Conservation (phyloP, 2,888 invertebrate genomes). For the Cryptocephalus primarius region DNA sequence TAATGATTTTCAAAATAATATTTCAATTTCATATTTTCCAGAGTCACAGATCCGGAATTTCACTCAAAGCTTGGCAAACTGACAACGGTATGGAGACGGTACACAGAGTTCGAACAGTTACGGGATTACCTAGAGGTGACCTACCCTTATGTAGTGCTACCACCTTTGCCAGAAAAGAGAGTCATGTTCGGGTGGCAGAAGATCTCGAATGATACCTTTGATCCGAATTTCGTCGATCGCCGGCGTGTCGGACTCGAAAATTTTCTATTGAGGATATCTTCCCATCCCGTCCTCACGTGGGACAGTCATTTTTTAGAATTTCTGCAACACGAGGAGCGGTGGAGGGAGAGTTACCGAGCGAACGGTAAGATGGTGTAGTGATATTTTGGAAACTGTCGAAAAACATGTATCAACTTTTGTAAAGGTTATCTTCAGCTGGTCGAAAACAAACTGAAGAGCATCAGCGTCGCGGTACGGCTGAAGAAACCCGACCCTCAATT, state of each 20-base stretch:
- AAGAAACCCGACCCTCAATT: slow-evolving; percentile 64
- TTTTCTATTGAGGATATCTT: slow-evolving; percentile 63
- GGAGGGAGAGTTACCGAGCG: slow-evolving; percentile 67
- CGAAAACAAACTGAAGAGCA: slow-evolving; percentile 66
- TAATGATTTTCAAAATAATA: too few species aligned
- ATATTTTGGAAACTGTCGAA: too few species aligned
- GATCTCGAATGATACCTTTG: slow-evolving; percentile 64
- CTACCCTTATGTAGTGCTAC: slow-evolving; percentile 70
- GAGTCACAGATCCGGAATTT: slow-evolving; percentile 51
- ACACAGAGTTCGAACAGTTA: slow-evolving; percentile 76
- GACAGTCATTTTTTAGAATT: slow-evolving; percentile 70
- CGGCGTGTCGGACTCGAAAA: slow-evolving; percentile 72
- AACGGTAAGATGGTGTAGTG: slow-evolving; percentile 43
- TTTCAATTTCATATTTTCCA: slow-evolving; percentile 25
- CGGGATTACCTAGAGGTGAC: slow-evolving; percentile 64
- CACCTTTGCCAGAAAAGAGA: slow-evolving; percentile 72
- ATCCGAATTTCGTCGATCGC: slow-evolving; percentile 77
- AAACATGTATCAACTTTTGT: not conserved
- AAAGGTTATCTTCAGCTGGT: slow-evolving; percentile 60
- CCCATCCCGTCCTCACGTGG: slow-evolving; percentile 61
- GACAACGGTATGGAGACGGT: slow-evolving; percentile 65
- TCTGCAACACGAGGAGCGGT: slow-evolving; percentile 66
- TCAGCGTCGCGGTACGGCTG: slow-evolving; percentile 63
- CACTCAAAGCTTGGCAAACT: slow-evolving; percentile 49
- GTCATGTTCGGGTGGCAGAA: slow-evolving; percentile 70